These are phyloP conservation scores for Amphipyra tragopoginis DNA, from an alignment of 2,888 invertebrate species.

Conservation along the genomic window DNA sequence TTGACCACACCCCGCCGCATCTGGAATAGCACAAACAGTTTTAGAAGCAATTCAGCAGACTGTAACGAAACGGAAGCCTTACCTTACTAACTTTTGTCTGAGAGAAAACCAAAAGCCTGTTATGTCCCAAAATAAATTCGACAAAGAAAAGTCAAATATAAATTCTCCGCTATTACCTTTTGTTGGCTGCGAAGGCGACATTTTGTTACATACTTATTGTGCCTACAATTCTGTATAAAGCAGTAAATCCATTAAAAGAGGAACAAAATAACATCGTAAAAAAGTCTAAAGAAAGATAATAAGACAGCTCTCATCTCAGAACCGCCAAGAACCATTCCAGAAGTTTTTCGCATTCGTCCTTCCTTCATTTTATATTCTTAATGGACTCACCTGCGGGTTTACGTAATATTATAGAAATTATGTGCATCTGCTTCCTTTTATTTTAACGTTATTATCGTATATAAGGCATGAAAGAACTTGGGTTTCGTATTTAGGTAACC, in stretches of 20 bases:
- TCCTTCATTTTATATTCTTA: slow-evolving; percentile 79
- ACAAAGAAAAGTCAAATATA: slow-evolving; percentile 48
- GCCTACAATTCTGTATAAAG: slow-evolving; percentile 59
- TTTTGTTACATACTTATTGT: slow-evolving; percentile 59
- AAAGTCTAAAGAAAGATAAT: slow-evolving; percentile 70
- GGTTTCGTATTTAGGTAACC: slow-evolving; percentile 12
- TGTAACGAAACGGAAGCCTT: slow-evolving; percentile 43
- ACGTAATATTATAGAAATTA: slow-evolving; percentile 65
- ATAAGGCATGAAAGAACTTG: slow-evolving; percentile 36
- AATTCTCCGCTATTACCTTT: slow-evolving; percentile 49
- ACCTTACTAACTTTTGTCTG: slow-evolving; percentile 39
- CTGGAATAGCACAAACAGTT: slow-evolving; percentile 13
- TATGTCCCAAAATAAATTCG: slow-evolving; percentile 52
- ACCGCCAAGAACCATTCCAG: slow-evolving; percentile 70
- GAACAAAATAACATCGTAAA: slow-evolving; percentile 65
- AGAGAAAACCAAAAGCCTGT: slow-evolving; percentile 41
- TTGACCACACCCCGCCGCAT: neutral
- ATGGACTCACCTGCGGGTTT: slow-evolving; percentile 75
- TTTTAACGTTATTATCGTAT: slow-evolving; percentile 50
- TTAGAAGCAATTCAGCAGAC: slow-evolving; percentile 29
- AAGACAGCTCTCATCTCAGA: slow-evolving; percentile 69
- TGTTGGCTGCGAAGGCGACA: slow-evolving; percentile 42
- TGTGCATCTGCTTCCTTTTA: slow-evolving; percentile 55
- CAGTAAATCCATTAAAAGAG: slow-evolving; percentile 69
- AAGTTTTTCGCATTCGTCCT: slow-evolving; percentile 76